These are phyloP conservation scores for Mesaphorura yosii DNA, from an alignment of 1,140 invertebrate species.

Conservation along the genomic window DNA sequence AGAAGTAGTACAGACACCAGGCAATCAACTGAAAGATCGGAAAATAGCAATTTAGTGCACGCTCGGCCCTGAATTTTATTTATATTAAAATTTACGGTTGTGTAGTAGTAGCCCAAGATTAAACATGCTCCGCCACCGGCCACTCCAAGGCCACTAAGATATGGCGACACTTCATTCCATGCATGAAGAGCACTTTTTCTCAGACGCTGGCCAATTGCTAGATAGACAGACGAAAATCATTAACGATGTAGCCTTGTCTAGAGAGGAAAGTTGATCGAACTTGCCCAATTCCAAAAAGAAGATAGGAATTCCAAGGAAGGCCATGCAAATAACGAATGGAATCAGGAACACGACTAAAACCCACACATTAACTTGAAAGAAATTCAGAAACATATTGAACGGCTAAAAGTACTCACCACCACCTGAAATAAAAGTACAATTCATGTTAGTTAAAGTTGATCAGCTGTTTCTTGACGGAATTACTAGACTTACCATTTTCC, in stretches of 20 bases:
- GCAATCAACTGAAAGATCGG: too few relatives aligned
- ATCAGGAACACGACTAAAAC: conserved; percentile 40
- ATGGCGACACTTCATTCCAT: conserved; percentile 82
- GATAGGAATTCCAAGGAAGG: conserved; percentile 82
- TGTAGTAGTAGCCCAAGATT: background rate
- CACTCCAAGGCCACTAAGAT: conserved; percentile 74
- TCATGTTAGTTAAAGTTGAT: too few relatives aligned
- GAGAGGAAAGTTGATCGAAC: too few relatives aligned
- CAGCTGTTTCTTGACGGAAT: too few relatives aligned
- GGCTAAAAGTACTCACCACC: too few relatives aligned
- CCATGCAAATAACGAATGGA: conserved; percentile 42
- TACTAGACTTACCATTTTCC: conserved; percentile 37
- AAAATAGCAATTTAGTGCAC: too few relatives aligned
- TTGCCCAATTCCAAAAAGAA: conserved; percentile 85
- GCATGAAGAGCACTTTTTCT: conserved; percentile 85
- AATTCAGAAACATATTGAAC: too few relatives aligned
- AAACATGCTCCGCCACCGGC: conserved; percentile 28
- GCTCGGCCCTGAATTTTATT: background rate
- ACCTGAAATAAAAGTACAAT: too few relatives aligned
- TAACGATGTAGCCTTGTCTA: too few relatives aligned
- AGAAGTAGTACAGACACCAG: background rate
- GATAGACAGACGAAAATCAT: too few relatives aligned
- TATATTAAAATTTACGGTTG: too few relatives aligned
- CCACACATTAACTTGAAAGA: too few relatives aligned
- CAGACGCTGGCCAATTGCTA: conserved; percentile 79